These are phyloP conservation scores for Drosophila simulans DNA, from an alignment of 1,140 invertebrate genomes.

Conservation along the genomic window DNA sequence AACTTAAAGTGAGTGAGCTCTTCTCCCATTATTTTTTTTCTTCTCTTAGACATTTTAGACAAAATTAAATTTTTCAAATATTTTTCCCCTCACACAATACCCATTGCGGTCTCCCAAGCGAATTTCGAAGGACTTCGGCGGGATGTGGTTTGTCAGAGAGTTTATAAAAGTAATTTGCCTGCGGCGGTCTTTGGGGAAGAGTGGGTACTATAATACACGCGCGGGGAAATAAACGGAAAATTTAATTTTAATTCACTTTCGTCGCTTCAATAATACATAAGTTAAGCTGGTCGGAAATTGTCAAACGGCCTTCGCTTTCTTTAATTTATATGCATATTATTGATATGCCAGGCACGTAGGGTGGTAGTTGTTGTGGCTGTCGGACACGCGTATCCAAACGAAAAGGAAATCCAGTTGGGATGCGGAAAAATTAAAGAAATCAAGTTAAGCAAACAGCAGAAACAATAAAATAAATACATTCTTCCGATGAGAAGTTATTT, in stretches of 20 bases:
- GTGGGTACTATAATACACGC: conserved; percentile 5
- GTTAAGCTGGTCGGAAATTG: conserved; percentile 47
- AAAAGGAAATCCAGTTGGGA: conserved; percentile 1
- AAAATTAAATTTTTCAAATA: conserved; percentile 60
- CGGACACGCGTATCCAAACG: conserved; percentile 24
- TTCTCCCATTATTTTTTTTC: conserved; percentile 34
- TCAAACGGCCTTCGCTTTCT: conserved; percentile 24
- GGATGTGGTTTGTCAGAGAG: conserved; percentile 57
- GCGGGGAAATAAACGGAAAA: conserved; percentile 24
- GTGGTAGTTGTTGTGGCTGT: conserved; percentile 16
- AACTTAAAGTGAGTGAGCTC: not conserved
- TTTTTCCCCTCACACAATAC: conserved; percentile 9
- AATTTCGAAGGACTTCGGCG: conserved; percentile 30
- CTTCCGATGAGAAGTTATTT: conserved; percentile 3
- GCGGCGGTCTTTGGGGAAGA: conserved; percentile 22
- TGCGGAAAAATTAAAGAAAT: conserved; percentile 6
- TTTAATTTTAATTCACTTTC: conserved; percentile 75
- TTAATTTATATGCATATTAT: conserved; percentile 34
- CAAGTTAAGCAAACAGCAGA: conserved; percentile 12
- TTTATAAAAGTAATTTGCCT: conserved; percentile 78
- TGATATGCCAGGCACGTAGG: conserved; percentile 57
- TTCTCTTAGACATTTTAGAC: conserved; percentile 50
- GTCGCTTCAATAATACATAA: conserved; percentile 68
- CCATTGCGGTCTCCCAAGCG: conserved; percentile 24
- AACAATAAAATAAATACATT: conserved; percentile 19